Evolutionary conservation across 1,140 invertebrate species (phyloP).

Genomic region (Delia radicum): DNA sequence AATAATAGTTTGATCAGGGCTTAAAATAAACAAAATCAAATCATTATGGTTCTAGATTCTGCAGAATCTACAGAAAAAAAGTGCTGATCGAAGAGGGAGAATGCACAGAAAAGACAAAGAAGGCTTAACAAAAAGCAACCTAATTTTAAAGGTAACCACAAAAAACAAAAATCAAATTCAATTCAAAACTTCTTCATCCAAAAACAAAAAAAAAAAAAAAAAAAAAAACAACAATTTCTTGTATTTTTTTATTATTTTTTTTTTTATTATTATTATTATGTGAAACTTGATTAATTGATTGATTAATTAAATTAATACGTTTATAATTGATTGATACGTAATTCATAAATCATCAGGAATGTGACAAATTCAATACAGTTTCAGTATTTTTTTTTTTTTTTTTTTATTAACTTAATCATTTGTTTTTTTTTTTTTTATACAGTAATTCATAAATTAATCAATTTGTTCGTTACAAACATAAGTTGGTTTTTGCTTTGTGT

Average conservation of each 20-base stretch:
- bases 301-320: neutral
- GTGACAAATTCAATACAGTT: neutral
- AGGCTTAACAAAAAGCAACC: slow-evolving; percentile 91
- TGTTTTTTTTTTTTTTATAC: neutral
- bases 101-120: slow-evolving; percentile 82
- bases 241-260: neutral
- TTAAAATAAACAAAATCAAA: slow-evolving; percentile 43
- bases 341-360: neutral
- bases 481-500: neutral
- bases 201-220: slow-evolving; percentile 25
- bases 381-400: neutral
- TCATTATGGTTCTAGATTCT: slow-evolving; percentile 76
- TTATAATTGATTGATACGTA: neutral
- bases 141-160: slow-evolving; percentile 93
- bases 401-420: neutral
- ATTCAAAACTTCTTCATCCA: slow-evolving; percentile 21
- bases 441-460: neutral
- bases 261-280: neutral
- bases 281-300: neutral
- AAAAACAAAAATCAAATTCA: slow-evolving; percentile 29
- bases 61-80: slow-evolving; percentile 96
- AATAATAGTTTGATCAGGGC: slow-evolving; percentile 44
- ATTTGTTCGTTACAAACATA: no score
- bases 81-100: slow-evolving; percentile 89
- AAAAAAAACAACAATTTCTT: slow-evolving; percentile 12